phyloP scores from a whole-genome alignment of 2,113 vertebrate species.

The Cyrtonyx montezumae region DNA sequence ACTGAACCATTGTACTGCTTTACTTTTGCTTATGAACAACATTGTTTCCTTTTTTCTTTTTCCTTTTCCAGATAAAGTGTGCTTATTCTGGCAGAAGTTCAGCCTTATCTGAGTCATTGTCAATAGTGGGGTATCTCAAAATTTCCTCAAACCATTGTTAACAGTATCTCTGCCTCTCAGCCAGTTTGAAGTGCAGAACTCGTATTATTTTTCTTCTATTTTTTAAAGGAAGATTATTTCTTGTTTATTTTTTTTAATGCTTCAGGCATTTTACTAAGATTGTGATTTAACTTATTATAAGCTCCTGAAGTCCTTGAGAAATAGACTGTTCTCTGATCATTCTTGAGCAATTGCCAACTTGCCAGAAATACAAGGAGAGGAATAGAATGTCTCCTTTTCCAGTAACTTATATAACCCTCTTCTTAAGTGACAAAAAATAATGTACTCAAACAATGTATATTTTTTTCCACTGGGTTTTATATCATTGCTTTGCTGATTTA shows the following conservation, averaged over 20 bases:
- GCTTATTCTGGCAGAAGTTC: slow-evolving; percentile 58
- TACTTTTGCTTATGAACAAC: slow-evolving; percentile 10
- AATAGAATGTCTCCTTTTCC: slow-evolving; percentile 74
- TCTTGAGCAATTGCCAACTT: slow-evolving; percentile 74
- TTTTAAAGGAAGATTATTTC: background rate
- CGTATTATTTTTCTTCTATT: background rate
- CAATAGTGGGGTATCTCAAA: slow-evolving; percentile 1
- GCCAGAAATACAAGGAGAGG: slow-evolving; percentile 75
- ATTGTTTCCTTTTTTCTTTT: slow-evolving; percentile 20
- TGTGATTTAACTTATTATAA: slow-evolving; percentile 75
- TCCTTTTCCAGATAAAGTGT: background rate
- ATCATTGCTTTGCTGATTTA: slow-evolving; percentile 66
- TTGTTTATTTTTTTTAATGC: background rate
- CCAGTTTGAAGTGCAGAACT: slow-evolving; percentile 45
- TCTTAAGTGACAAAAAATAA: slow-evolving; percentile 73
- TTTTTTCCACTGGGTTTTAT: slow-evolving; percentile 72
- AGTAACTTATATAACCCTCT: slow-evolving; percentile 59
- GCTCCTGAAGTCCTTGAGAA: slow-evolving; percentile 77
- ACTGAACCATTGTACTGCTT: background rate
- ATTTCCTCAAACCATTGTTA: slow-evolving; percentile 49
- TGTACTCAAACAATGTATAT: slow-evolving; percentile 54
- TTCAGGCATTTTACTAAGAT: slow-evolving; percentile 74
- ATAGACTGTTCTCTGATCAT: slow-evolving; percentile 77
- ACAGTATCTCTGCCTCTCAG: slow-evolving; percentile 41
- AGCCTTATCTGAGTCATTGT: slow-evolving; percentile 22